Evolutionary conservation across 1,140 invertebrate genomes (phyloP).

Genomic region (Nasonia giraulti): DNA sequence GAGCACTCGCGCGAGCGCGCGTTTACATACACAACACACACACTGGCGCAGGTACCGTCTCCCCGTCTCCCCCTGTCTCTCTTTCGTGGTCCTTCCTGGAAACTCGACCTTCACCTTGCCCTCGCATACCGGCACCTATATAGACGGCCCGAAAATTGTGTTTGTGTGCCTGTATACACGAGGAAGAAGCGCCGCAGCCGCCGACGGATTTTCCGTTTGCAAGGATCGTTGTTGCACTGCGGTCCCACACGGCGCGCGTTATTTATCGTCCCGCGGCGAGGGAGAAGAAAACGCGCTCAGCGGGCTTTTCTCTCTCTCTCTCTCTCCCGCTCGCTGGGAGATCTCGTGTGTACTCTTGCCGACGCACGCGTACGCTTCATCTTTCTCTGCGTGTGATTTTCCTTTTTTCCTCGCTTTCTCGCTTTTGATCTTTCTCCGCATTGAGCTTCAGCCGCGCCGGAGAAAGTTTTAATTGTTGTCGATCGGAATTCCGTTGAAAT

Average conservation of each 20-base stretch:
- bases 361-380: neutral
- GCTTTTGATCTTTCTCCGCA: neutral
- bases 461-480: neutral
- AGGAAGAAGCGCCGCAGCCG: neutral
- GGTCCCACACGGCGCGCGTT: neutral
- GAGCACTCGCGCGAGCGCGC: neutral
- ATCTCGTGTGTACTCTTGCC: neutral
- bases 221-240: neutral
- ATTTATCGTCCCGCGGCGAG: conserved; percentile 18
- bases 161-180: neutral
- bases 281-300: neutral
- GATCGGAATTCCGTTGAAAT: no score
- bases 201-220: conserved; percentile 2
- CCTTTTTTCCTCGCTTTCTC: neutral
- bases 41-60: conserved; percentile 3
- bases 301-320: neutral
- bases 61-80: neutral
- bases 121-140: neutral
- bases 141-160: no score
- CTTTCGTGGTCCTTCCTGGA: conserved; percentile 43
- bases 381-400: conserved; percentile 6
- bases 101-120: conserved; percentile 49
- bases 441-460: neutral
- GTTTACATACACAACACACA: neutral
- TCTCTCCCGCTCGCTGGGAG: neutral